phyloP scores from a whole-genome alignment of 2,888 invertebrate species.

The Monoplex corrugatus region DNA sequence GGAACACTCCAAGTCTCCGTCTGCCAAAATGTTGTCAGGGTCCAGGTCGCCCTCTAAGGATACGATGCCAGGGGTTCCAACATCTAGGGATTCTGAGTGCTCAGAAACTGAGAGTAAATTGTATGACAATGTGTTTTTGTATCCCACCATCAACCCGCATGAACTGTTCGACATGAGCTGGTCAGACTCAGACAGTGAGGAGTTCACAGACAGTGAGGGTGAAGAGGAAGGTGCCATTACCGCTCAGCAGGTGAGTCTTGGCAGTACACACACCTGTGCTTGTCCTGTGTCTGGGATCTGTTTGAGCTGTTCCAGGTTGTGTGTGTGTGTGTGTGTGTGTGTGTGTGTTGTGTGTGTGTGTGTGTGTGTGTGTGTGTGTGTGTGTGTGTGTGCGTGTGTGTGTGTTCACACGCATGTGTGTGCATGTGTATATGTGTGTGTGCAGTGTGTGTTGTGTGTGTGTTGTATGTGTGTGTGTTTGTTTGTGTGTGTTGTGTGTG shows the following conservation, averaged over 20 bases:
- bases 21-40: not conserved
- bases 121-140: slow-evolving; percentile 48
- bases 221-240: slow-evolving; percentile 49
- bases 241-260: slow-evolving; percentile 26
- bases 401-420: not conserved
- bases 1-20: not conserved
- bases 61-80: not conserved
- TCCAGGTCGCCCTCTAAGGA: not conserved
- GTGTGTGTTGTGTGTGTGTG: not conserved
- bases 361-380: not conserved
- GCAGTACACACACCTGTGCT: not conserved
- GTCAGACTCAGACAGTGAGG: slow-evolving; percentile 72
- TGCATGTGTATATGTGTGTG: not conserved
- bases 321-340: slow-evolving; percentile 12
- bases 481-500: not conserved
- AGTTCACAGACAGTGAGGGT: slow-evolving; percentile 68
- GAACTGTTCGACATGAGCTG: slow-evolving; percentile 75
- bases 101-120: not conserved
- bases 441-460: too few relatives aligned
- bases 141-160: slow-evolving; percentile 63
- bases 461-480: not conserved
- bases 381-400: not conserved
- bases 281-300: not conserved
- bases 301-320: not conserved
- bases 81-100: not conserved